phyloP scores from a whole-genome alignment of 2,113 vertebrate species.

The Phoxinus phoxinus region DNA sequence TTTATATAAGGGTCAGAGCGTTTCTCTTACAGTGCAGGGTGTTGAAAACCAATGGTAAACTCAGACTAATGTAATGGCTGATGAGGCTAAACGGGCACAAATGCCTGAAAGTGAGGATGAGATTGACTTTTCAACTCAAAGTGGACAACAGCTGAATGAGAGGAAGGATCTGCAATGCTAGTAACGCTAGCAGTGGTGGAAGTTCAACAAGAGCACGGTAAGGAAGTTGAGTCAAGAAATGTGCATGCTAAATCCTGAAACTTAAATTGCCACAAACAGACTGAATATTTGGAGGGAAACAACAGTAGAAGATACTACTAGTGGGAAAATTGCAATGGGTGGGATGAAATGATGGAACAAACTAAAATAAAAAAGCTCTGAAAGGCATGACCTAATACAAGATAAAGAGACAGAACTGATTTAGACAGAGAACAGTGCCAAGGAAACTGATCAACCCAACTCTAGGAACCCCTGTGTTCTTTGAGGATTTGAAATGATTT shows the following conservation, averaged over 20 bases:
- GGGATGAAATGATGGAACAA: too few species aligned
- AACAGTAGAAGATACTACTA: not conserved
- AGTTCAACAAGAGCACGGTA: not conserved
- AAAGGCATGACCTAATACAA: not conserved
- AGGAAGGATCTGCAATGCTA: not conserved
- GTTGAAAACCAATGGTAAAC: not conserved
- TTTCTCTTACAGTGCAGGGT: slow-evolving; percentile 1
- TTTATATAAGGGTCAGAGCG: slow-evolving; percentile 8
- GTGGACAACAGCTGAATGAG: not conserved
- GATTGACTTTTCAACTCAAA: not conserved
- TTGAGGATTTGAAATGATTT: not conserved
- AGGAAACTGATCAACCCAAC: not conserved
- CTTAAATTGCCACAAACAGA: not conserved
- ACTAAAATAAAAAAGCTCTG: not conserved
- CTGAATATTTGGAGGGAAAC: not conserved
- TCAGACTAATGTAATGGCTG: not conserved
- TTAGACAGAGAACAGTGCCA: not conserved
- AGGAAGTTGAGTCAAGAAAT: not conserved
- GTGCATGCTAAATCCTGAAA: slow-evolving; percentile 10
- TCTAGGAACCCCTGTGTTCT: not conserved
- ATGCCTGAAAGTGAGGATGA: not conserved
- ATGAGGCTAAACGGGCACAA: slow-evolving; percentile 15
- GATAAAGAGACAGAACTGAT: not conserved
- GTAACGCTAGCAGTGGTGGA: not conserved
- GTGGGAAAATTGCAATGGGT: not conserved